phyloP scores from a whole-genome alignment of 2,113 vertebrate genomes.

The Halcyon malimbica region DNA sequence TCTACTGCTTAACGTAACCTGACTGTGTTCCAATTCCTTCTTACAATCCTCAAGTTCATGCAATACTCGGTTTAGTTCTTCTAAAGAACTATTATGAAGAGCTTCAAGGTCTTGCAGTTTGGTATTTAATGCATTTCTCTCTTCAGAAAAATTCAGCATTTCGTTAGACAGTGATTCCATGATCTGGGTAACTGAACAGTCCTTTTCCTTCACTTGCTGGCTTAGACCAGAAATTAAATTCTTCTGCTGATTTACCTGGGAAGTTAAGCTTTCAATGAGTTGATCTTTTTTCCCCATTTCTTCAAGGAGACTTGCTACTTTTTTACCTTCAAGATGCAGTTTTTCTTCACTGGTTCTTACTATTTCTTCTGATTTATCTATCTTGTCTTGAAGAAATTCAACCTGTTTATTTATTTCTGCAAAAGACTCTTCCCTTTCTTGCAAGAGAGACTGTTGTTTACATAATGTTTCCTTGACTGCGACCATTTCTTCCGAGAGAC shows the following conservation, averaged over 20 bases:
- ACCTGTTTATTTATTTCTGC: conserved; percentile 53
- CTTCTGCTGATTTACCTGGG: conserved; percentile 83
- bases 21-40: conserved; percentile 40
- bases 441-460: conserved; percentile 45
- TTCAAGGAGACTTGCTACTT: conserved; percentile 37
- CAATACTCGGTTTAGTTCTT: conserved; percentile 49
- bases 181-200: conserved; percentile 77
- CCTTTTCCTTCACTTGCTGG: conserved; percentile 83
- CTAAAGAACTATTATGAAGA: conserved; percentile 14
- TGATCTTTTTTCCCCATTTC: conserved; percentile 75
- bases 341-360: conserved; percentile 46
- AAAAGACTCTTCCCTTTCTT: conserved; percentile 56
- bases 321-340: conserved; percentile 48
- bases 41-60: conserved; percentile 71
- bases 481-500: conserved; percentile 60
- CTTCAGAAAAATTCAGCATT: conserved; percentile 76
- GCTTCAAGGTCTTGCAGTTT: conserved; percentile 72
- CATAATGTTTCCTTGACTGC: conserved; percentile 19
- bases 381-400: conserved; percentile 63
- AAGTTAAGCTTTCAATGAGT: conserved; percentile 64
- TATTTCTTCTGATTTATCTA: conserved; percentile 57
- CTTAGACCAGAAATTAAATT: conserved; percentile 80
- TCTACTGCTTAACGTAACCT: conserved; percentile 39
- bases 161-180: conserved; percentile 81
- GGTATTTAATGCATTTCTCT: conserved; percentile 60